Conservation (phyloP, 2,888 invertebrate genomes). For the Eupithecia subumbrata region DNA sequence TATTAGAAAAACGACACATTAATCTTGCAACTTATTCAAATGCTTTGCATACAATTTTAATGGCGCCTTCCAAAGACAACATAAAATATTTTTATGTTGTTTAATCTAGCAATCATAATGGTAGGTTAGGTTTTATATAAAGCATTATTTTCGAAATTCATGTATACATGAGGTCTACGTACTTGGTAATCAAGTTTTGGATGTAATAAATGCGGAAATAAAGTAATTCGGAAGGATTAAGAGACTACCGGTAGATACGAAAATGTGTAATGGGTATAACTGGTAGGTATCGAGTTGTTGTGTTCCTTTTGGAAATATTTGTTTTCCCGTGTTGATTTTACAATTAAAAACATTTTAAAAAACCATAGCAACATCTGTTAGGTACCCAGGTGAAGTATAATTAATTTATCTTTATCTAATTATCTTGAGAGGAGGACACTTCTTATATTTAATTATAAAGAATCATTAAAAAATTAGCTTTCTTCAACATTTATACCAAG, state of each 20-base stretch:
- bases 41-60: not conserved
- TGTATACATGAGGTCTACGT: conserved; percentile 41
- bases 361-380: not conserved
- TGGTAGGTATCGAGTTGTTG: conserved; percentile 3
- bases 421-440: not conserved
- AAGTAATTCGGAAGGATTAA: conserved; percentile 61
- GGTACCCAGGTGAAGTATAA: not conserved
- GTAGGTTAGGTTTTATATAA: conserved; percentile 28
- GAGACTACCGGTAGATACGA: conserved; percentile 5
- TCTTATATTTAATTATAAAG: not conserved
- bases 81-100: not conserved
- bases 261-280: not conserved
- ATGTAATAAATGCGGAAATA: conserved; percentile 60
- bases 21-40: not conserved
- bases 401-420: not conserved
- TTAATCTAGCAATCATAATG: not conserved
- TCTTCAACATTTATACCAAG: not conserved
- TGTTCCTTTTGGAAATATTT: conserved; percentile 2
- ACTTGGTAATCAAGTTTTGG: conserved; percentile 54
- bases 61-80: not conserved
- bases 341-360: not conserved
- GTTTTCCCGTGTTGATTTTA: not conserved
- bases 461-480: not conserved
- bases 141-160: conserved; percentile 22
- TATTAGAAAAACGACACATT: not conserved